phyloP scores from a whole-genome alignment of 2,113 vertebrate species.

The Zapornia atra region DNA sequence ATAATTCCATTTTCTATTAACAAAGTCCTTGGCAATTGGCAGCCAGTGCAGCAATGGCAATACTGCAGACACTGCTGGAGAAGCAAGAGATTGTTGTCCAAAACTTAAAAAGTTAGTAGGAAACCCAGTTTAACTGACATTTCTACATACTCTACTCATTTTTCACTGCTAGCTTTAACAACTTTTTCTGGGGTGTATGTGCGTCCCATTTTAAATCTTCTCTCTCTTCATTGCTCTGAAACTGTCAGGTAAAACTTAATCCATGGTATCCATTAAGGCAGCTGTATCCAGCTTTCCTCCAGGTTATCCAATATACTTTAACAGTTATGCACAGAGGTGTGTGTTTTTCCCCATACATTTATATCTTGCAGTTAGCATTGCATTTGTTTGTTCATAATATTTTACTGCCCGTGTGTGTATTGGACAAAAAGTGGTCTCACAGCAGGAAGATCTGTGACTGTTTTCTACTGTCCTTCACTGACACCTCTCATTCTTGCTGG shows the following conservation, averaged over 20 bases:
- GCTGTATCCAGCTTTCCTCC: background rate
- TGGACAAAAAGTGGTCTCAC: background rate
- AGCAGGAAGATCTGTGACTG: background rate
- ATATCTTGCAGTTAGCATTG: background rate
- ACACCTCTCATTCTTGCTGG: background rate
- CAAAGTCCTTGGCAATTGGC: background rate
- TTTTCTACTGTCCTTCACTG: background rate
- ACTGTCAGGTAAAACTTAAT: slow-evolving; percentile 1
- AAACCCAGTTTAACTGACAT: background rate
- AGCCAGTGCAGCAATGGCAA: background rate
- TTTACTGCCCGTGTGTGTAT: background rate
- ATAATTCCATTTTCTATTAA: slow-evolving; percentile 41
- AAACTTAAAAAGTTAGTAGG: background rate
- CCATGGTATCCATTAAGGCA: background rate
- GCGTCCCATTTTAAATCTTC: background rate
- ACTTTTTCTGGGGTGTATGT: background rate
- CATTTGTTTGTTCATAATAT: background rate
- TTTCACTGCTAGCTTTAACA: background rate
- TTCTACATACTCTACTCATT: background rate
- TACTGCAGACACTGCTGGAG: background rate
- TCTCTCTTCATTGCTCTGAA: background rate
- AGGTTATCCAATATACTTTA: background rate
- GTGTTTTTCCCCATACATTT: background rate
- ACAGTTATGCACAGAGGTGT: background rate
- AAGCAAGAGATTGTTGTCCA: background rate